Conservation (phyloP, 2,888 invertebrate genomes). For the Macrostomum cliftonense region DNA sequence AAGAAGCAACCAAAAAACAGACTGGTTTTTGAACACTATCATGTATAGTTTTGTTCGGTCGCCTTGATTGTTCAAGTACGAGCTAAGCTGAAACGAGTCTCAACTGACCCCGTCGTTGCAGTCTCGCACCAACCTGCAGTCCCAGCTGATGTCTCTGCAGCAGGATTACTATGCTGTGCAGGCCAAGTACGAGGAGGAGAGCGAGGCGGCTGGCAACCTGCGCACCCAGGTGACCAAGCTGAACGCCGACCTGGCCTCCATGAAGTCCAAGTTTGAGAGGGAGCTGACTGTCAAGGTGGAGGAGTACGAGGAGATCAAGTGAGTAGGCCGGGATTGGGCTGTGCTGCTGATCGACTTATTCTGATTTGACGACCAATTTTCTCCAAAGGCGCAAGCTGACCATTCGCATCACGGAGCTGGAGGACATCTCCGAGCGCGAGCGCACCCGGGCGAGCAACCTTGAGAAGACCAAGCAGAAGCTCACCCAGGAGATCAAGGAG, state of each 20-base stretch:
- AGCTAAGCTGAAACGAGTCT: no score
- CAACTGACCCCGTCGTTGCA: no score
- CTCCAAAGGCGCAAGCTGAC: constrained; percentile 27
- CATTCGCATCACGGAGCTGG: constrained; percentile 52
- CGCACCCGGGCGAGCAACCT: constrained; percentile 68
- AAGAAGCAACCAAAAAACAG: no score
- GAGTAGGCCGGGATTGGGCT: no score
- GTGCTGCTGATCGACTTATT: neutral
- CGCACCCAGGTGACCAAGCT: constrained; percentile 85
- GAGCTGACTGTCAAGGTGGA: constrained; percentile 80
- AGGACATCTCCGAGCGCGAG: constrained; percentile 84
- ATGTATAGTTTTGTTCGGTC: no score
- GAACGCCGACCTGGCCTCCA: constrained; percentile 59
- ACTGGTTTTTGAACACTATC: no score
- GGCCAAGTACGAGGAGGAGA: constrained; percentile 88
- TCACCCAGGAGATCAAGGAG: constrained; percentile 89
- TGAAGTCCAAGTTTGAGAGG: constrained; percentile 82
- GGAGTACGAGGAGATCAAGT: constrained; percentile 54
- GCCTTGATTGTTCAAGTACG: neutral
- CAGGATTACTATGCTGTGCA: constrained; percentile 45
- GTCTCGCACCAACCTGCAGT: constrained; percentile 30
- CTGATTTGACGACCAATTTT: neutral
- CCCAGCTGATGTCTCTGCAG: constrained; percentile 27
- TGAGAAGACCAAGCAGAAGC: constrained; percentile 91
- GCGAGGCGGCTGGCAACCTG: constrained; percentile 81